Conservation (phyloP, 92 coral and sea anemone genomes). For the Virgularia gustaviana region DNA sequence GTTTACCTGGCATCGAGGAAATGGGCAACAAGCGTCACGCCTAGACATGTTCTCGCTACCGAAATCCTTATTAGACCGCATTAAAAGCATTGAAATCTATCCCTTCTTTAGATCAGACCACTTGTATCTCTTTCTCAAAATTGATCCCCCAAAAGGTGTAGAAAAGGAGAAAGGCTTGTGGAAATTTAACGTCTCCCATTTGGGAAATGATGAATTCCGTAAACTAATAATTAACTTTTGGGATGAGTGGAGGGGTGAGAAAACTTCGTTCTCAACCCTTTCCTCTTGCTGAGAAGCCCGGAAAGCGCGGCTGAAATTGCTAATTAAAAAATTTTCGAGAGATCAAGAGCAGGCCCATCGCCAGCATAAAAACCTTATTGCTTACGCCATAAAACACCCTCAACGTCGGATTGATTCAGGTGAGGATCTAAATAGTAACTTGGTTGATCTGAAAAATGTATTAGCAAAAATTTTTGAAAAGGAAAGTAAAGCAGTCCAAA, state of each 20-base stretch:
- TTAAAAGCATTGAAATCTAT: too few relatives aligned
- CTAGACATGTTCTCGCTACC: constrained; percentile 1
- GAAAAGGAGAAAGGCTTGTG: neutral
- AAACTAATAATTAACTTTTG: neutral
- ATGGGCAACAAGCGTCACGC: constrained; percentile 1
- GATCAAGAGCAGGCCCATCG: neutral
- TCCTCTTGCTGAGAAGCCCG: constrained; percentile 6
- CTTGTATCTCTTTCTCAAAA: neutral
- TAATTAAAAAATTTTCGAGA: neutral
- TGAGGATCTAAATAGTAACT: neutral
- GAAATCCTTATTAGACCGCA: neutral
- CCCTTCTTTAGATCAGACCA: too few relatives aligned
- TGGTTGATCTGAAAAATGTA: neutral
- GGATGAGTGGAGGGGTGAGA: neutral
- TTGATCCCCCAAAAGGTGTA: neutral
- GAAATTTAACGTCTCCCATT: too few relatives aligned
- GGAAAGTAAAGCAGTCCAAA: neutral
- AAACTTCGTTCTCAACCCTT: neutral
- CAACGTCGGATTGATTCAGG: neutral
- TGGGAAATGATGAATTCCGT: neutral
- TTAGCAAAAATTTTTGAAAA: neutral
- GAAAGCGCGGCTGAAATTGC: neutral
- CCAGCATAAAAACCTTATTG: neutral
- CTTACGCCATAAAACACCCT: neutral
- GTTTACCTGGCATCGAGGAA: neutral